Base-by-base conservation (phyloP, 2,113 vertebrate genomes). In the Origma solitaria region DNA sequence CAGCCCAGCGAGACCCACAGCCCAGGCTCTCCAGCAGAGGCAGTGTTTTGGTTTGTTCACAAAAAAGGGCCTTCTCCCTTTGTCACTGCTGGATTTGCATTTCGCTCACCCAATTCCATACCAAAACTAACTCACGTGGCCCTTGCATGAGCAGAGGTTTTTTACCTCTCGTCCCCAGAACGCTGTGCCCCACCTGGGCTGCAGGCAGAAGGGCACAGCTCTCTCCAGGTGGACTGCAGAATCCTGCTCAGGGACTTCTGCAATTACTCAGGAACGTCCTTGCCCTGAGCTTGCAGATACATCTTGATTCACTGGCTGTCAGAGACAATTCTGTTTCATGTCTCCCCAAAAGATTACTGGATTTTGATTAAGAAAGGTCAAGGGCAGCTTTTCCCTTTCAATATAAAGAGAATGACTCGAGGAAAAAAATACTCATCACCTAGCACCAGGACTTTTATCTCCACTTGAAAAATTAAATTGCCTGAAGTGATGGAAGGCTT, bases 311-410 rank as follows among this genome's bases (percentile, higher is more conserved):
- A 65, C 76, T 27, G 64, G 49, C 88, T 96, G 92, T 75, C 92
- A 95, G 69, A 92, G 64, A 83, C 82, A 81, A 81, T 92, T 92
- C 71, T 86, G 65, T 33, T 71, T 66, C n/a, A 8, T 7, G 76
- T 90, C 82, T 83, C 60, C 85, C 57, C 45, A 68, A 92, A 96
- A 95, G 76, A 96, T 78, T 92, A 95, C 92, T 84, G 83, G 82
- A 86, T 95, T 93, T 93, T 94, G 92, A 93, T 96, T 93, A 96
- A 80, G 92, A 79, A 95, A 95, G 88, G 85, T 83, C 72, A 92
- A 93, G 82, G 76, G 49, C 69, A 73, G 79, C 35, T 86, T 54
- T 60, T 86, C 38, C 38, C 38, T 93, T 90, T 51, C 71, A 85
- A 50, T 85, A 91, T 28, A 77, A 78, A 68, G 30, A 40, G 70